These are phyloP conservation scores for Tipula confusa DNA, from an alignment of 2,888 invertebrate species.

Conservation along the genomic window DNA sequence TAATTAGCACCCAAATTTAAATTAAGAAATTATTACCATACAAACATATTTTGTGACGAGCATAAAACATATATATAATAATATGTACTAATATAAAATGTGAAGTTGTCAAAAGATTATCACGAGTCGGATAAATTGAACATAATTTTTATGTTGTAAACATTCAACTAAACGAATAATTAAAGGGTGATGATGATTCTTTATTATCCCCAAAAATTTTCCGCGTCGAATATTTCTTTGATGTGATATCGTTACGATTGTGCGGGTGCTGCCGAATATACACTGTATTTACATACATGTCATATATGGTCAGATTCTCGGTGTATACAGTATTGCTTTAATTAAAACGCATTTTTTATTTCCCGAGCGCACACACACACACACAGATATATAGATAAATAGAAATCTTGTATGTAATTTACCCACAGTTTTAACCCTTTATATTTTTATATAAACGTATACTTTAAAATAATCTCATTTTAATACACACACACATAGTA, in stretches of 20 bases:
- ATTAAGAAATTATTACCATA: background rate
- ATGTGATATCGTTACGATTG: background rate
- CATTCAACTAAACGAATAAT: background rate
- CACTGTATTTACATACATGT: too few species aligned
- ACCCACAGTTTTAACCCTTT: background rate
- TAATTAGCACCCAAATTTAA: background rate
- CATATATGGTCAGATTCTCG: background rate
- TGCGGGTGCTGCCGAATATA: background rate
- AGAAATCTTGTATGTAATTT: background rate
- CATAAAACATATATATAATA: background rate
- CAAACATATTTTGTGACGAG: background rate
- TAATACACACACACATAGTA: background rate
- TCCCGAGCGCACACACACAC: too few species aligned
- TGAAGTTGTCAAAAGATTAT: background rate
- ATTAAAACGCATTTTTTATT: background rate
- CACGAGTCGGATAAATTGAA: background rate
- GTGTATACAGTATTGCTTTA: too few species aligned
- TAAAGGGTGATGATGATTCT: background rate
- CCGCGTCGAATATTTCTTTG: background rate
- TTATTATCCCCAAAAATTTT: background rate
- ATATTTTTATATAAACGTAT: background rate
- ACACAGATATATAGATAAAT: too few species aligned
- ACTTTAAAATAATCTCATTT: background rate
- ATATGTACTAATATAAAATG: too few species aligned
- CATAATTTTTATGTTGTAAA: background rate